phyloP scores from a whole-genome alignment of 2,113 vertebrate species.

The Brachyhypopomus occidentalis region DNA sequence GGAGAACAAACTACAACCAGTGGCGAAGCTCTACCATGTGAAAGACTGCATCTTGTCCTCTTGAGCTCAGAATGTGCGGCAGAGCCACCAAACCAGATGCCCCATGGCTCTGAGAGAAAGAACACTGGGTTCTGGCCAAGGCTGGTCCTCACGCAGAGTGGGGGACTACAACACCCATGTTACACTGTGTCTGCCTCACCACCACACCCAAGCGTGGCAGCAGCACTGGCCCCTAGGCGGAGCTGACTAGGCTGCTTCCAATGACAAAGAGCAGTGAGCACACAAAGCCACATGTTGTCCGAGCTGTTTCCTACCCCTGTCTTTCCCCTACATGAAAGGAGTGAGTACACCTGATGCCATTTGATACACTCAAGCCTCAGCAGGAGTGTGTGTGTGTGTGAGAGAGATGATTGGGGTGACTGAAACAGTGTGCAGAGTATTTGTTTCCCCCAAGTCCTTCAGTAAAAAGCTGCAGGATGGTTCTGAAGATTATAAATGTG shows the following conservation, averaged over 20 bases:
- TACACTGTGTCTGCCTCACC: slow-evolving; percentile 40
- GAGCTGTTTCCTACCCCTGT: slow-evolving; percentile 46
- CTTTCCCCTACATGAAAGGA: slow-evolving; percentile 29
- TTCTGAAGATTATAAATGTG: not conserved
- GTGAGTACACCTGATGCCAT: slow-evolving; percentile 39
- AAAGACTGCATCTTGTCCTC: not conserved
- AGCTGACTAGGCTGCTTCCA: slow-evolving; percentile 39
- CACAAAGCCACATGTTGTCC: slow-evolving; percentile 45
- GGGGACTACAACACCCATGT: slow-evolving; percentile 44
- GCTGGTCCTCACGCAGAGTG: slow-evolving; percentile 28
- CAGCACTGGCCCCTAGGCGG: not conserved
- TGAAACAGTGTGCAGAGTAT: not conserved
- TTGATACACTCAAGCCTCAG: slow-evolving; percentile 11
- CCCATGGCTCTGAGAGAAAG: slow-evolving; percentile 55
- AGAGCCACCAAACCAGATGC: slow-evolving; percentile 7
- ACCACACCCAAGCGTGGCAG: not conserved
- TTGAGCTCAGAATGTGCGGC: not conserved
- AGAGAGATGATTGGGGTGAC: not conserved
- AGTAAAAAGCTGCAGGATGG: not conserved
- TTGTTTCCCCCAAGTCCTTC: too few species aligned
- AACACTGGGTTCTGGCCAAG: slow-evolving; percentile 48
- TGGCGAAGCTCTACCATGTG: not conserved
- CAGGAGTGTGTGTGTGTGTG: slow-evolving; percentile 37
- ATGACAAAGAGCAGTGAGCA: slow-evolving; percentile 58
- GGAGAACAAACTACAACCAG: not conserved